Percentiles rank a stretch among this genome's conserved stretches.
These are phyloP conservation scores for Mesorhabditis belari DNA, from an alignment of 2,888 invertebrate genomes.

Conservation along the genomic window DNA sequence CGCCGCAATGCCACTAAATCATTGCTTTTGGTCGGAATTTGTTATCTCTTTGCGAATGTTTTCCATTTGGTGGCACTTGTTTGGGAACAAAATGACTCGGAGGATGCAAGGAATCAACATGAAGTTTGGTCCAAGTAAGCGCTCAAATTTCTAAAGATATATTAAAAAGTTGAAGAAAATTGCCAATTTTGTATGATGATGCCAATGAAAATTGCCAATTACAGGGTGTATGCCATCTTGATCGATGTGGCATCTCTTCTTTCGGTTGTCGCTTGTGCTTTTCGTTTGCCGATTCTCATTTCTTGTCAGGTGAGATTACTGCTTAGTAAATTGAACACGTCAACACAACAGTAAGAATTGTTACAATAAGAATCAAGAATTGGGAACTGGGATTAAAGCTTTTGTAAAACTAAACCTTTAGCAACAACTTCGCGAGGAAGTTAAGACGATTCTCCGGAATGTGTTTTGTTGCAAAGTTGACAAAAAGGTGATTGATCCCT, in stretches of 20 bases:
- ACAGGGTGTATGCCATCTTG: constrained; percentile 41
- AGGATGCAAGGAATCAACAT: constrained; percentile 6
- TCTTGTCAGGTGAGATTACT: constrained; percentile 22
- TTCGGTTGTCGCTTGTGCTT: constrained; percentile 46
- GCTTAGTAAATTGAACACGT: no score
- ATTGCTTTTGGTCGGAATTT: constrained; percentile 46
- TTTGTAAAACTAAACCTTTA: background rate
- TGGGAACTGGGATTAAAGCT: no score
- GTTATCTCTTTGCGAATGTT: constrained; percentile 47
- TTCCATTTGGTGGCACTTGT: constrained; percentile 44
- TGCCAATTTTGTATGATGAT: background rate
- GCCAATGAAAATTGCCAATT: background rate
- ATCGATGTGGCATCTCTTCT: constrained; percentile 45
- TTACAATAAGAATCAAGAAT: no score
- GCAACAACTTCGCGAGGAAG: background rate
- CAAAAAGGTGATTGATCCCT: no score
- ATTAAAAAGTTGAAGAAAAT: background rate
- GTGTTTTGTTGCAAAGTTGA: no score
- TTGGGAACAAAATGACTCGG: constrained; percentile 46
- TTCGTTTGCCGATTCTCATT: constrained; percentile 47
- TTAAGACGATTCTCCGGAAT: background rate
- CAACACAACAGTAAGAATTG: no score
- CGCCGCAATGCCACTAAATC: constrained; percentile 35
- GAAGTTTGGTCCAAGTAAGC: background rate
- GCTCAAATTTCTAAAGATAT: background rate